Evolutionary conservation across 2,113 vertebrate species (phyloP), one percentile per base, ranked within the genome.

Genomic region (Urocynchramus pylzowi): DNA sequence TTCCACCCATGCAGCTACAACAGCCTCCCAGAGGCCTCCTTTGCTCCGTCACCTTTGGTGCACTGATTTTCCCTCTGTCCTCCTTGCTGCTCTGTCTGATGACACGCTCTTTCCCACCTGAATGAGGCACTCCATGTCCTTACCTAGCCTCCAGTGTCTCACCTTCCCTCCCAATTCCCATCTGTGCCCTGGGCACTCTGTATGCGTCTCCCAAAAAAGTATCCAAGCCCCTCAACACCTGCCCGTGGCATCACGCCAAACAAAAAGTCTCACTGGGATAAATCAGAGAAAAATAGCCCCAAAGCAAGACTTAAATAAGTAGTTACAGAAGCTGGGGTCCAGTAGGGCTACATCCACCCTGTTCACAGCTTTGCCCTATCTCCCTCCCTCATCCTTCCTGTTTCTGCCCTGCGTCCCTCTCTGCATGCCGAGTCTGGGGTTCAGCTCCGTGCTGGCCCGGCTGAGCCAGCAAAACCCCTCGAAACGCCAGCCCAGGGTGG

Each of bases 51-150:
- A 5, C 49, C 74, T 75, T n/a, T 28, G 30, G 23, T 49, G 85
- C 6, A 23, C 39, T 30, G 17, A 9, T 77, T 88, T 70, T 53
- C 22, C n/a, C n/a, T 35, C 56, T 79, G 54, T 9, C 5, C 8
- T 84, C 56, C 45, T 35, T 80, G 13, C 47, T 84, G 28, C 31
- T 37, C 42, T 67, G 19, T 47, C 71, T 56, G 31, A 16, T 3
- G 5, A 6, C 8, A 3, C 0, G 0, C 12, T 67, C 64, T 50
- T 69, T 54, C 20, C 9, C 28, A 26, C 22, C 26, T 7, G 37
- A 8, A 26, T 12, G 21, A 64, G 60, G 30, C 33, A 41, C 41
- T 24, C 56, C 10, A 3, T 7, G 33, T 31, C 41, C n/a, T 31
- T 19, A 4, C 4, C 22, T 42, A 64, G 44, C 59, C 35, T 30